phyloP scores from a whole-genome alignment of 2,113 vertebrate species.

The Vulpes vulpes region DNA sequence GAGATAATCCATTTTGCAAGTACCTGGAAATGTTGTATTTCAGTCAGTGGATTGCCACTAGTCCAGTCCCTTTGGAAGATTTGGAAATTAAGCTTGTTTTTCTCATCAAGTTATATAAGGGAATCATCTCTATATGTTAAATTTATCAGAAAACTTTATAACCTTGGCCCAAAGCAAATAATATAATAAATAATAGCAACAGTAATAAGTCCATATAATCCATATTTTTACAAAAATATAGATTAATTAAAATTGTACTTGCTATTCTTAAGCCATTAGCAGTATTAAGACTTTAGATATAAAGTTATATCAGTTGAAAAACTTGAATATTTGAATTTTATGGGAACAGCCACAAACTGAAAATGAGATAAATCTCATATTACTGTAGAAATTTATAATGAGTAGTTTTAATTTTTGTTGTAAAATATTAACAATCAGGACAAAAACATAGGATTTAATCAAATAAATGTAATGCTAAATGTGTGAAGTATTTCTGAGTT shows the following conservation, averaged over 20 bases:
- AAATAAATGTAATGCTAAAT: not conserved
- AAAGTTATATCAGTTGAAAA: not conserved
- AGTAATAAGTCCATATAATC: not conserved
- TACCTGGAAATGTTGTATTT: not conserved
- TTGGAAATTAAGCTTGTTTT: not conserved
- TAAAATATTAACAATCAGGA: constrained; percentile 1
- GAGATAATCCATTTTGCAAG: not conserved
- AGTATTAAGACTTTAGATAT: not conserved
- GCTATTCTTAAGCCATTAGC: not conserved
- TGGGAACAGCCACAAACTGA: not conserved
- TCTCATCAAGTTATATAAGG: not conserved
- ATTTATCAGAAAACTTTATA: not conserved
- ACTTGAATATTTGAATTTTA: not conserved
- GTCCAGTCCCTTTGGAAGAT: not conserved
- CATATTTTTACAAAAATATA: not conserved
- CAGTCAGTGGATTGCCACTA: not conserved
- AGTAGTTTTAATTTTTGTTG: not conserved
- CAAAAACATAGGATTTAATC: not conserved
- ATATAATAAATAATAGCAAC: not conserved
- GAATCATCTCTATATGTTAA: not conserved
- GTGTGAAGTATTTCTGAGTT: not conserved
- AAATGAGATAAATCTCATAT: not conserved
- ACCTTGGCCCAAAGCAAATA: not conserved
- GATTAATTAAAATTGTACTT: not conserved
- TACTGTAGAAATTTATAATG: not conserved